These are phyloP conservation scores for Rhyacophila brunnea DNA, from an alignment of 1,140 invertebrate species.

Conservation along the genomic window DNA sequence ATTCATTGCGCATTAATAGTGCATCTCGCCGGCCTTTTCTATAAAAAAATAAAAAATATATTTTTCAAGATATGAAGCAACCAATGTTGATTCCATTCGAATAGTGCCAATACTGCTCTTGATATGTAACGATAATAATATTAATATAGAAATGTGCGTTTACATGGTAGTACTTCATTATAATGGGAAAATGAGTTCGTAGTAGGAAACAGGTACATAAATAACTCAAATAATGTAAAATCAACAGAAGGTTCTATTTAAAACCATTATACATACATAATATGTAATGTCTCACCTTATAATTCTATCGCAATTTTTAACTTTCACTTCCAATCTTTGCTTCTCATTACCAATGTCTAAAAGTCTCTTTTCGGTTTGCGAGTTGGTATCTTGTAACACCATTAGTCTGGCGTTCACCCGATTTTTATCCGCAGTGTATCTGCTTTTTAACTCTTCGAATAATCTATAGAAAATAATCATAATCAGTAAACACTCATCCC, in stretches of 20 bases:
- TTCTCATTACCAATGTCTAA: conserved; percentile 19
- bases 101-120: too few relatives aligned
- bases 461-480: conserved; percentile 13
- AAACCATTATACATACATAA: too few relatives aligned
- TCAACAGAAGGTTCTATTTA: too few relatives aligned
- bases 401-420: conserved; percentile 11
- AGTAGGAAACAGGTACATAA: too few relatives aligned
- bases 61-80: too few relatives aligned
- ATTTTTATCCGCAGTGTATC: conserved; percentile 29
- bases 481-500: neutral
- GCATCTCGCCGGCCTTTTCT: conserved; percentile 22
- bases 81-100: too few relatives aligned
- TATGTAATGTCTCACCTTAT: conserved; percentile 15
- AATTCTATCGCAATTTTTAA: conserved; percentile 23
- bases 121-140: too few relatives aligned
- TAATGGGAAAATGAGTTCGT: too few relatives aligned
- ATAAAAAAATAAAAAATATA: too few relatives aligned
- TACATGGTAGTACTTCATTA: too few relatives aligned
- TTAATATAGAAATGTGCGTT: too few relatives aligned
- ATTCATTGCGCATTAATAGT: conserved; percentile 12
- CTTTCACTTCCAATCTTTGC: conserved; percentile 21
- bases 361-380: conserved; percentile 20
- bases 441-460: conserved; percentile 30
- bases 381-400: conserved; percentile 21
- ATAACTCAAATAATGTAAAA: too few relatives aligned